These are phyloP conservation scores for Hemitrygon akajei DNA, from an alignment of 2,797 vertebrate genomes.

Conservation along the genomic window DNA sequence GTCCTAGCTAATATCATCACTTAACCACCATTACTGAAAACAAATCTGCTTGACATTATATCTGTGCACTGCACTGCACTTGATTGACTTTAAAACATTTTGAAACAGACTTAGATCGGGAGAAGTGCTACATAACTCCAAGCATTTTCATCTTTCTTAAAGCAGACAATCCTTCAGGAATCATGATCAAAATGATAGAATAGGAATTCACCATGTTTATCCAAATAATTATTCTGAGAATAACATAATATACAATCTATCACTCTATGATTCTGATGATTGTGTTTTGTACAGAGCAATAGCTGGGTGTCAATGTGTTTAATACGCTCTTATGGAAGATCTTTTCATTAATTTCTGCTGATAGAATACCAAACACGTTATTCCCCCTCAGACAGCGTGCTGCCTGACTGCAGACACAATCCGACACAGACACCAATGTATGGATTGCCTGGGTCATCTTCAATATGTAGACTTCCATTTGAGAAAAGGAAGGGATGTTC, in stretches of 20 bases:
- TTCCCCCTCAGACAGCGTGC: background rate
- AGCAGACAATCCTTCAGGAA: background rate
- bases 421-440: background rate
- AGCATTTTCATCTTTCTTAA: background rate
- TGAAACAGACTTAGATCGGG: background rate
- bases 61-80: background rate
- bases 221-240: background rate
- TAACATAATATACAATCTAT: background rate
- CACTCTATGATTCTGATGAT: background rate
- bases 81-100: background rate
- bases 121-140: background rate
- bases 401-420: background rate
- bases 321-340: background rate
- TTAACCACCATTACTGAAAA: background rate
- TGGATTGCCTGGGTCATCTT: background rate
- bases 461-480: background rate
- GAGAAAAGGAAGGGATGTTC: background rate
- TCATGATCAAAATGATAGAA: too few relatives aligned
- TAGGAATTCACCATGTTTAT: background rate
- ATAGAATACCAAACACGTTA: background rate
- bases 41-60: background rate
- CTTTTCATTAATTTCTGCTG: background rate
- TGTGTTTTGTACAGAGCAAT: background rate
- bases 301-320: background rate
- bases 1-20: background rate